A percentile compares a stretch with the other conserved stretches of the same genome.
phyloP scores from a whole-genome alignment of 2,888 invertebrate species.

The Orchestes rusci region DNA sequence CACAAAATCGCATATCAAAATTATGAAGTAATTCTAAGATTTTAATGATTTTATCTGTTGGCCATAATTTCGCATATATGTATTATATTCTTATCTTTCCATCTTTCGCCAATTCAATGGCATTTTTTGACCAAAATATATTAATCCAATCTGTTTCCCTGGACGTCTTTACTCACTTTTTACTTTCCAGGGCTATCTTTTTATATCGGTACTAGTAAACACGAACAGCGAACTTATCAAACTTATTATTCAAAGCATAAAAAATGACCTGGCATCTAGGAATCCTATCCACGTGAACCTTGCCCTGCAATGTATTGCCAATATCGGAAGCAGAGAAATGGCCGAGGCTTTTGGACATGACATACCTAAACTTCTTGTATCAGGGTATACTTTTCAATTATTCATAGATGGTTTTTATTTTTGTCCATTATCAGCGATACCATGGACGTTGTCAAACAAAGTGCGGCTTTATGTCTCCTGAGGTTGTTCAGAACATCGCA shows the following conservation, averaged over 20 bases:
- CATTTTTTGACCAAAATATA: neutral
- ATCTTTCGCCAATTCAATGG: too few species aligned
- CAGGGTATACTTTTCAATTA: conserved; percentile 57
- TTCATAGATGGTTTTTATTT: too few species aligned
- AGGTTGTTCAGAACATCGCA: conserved; percentile 91
- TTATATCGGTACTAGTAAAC: conserved; percentile 98
- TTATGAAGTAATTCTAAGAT: too few species aligned
- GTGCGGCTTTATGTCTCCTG: conserved; percentile 93
- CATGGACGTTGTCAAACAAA: conserved; percentile 99
- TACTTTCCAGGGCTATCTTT: conserved; percentile 81
- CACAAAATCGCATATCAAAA: too few species aligned
- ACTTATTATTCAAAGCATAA: conserved; percentile 97
- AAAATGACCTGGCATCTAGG: conserved; percentile 92
- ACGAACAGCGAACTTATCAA: conserved; percentile 98
- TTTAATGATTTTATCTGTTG: too few species aligned
- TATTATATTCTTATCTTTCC: too few species aligned
- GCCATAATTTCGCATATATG: too few species aligned
- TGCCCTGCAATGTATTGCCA: conserved; percentile 98
- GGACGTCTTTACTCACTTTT: neutral
- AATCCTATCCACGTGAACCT: conserved; percentile 98
- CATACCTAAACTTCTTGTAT: conserved; percentile 96
- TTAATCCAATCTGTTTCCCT: neutral
- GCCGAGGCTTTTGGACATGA: conserved; percentile 99
- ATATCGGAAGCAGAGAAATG: conserved; percentile 99
- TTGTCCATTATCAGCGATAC: conserved; percentile 65